Evolutionary conservation across 2,113 vertebrate species (phyloP).

Genomic region (Callithrix jacchus): DNA sequence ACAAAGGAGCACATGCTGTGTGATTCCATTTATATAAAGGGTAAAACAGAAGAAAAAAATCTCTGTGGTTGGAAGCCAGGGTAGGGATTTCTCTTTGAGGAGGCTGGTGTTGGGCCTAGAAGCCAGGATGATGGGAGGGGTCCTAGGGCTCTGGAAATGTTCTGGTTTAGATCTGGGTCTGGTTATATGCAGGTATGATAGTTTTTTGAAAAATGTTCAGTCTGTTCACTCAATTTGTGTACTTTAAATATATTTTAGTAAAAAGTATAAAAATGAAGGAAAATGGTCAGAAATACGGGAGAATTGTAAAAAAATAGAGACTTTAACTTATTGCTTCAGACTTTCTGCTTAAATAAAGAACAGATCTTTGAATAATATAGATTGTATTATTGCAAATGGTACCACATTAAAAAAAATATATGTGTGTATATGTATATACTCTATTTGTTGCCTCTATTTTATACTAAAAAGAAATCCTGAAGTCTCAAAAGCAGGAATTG

Average conservation of each 20-base stretch:
- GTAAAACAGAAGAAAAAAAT: not conserved
- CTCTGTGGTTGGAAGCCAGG: not conserved
- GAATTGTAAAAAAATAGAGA: not conserved
- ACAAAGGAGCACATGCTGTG: not conserved
- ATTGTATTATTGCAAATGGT: not conserved
- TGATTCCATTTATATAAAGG: not conserved
- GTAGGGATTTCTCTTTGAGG: not conserved
- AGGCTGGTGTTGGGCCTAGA: not conserved
- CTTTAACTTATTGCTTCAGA: not conserved
- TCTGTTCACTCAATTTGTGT: not conserved
- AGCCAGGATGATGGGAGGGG: fast-evolving
- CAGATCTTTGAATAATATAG: not conserved
- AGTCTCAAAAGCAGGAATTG: not conserved
- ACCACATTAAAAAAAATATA: not conserved
- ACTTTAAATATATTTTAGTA: not conserved
- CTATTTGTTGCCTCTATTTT: not conserved
- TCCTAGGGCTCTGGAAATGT: not conserved
- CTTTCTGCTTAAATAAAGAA: not conserved
- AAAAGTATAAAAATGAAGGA: not conserved
- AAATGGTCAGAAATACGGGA: not conserved
- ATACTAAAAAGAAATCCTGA: not conserved
- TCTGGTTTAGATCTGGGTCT: not conserved
- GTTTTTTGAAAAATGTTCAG: not conserved
- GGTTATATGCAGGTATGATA: fast-evolving
- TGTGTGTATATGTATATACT: too few species aligned